Evolutionary conservation across 2,113 vertebrate genomes (phyloP), one percentile per base, ranked within the genome.

Genomic region (Pedetes capensis): DNA sequence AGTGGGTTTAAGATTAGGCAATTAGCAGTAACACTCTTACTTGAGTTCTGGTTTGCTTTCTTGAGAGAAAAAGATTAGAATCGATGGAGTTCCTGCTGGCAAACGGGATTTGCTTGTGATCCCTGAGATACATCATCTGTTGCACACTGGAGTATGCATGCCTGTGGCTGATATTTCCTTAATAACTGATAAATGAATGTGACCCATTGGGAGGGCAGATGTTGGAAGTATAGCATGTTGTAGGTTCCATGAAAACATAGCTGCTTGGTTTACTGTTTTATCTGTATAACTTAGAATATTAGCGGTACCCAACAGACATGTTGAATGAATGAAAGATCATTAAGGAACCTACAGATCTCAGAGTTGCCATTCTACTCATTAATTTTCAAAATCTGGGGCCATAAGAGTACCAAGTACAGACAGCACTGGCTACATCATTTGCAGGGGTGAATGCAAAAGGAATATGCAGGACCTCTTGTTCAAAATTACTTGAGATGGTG

Each of bases 1-100:
- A 59, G 66, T 57, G 71, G 57, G 64, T 82, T 89, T 92, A 74
- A 74, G 69, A 74, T 83, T 49, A 93, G 44, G 44, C 88, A 16
- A 42, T 66, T 51, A 59, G 63, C 29, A 27, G 53, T 34, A 17
- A 47, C 37, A 10, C 22, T 57, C 42, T 76, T 29, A 29, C n/a
- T 87, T 37, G 39, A 42, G 76, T 55, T 83, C 81, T 42, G 39
- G 69, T 91, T 86, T 78, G 29, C 29, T 86, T 86, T 74, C 69
- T 83, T 20, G 78, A 72, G 42, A 51, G 13, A 47, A 87, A n/a
- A 64, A 57, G 49, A 78, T 25, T 3, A 5, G 44, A 39, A 14
- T 6, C 39, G 18, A 4, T 23, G 23, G 87, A 57, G 47, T 12
- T 44, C 23, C 39, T 37, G 22, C n/a, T 47, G 81, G 44, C 47